A percentile compares a stretch with the other conserved stretches of the same genome.
Conservation (phyloP, 1,140 invertebrate genomes). For the Lerema accius region DNA sequence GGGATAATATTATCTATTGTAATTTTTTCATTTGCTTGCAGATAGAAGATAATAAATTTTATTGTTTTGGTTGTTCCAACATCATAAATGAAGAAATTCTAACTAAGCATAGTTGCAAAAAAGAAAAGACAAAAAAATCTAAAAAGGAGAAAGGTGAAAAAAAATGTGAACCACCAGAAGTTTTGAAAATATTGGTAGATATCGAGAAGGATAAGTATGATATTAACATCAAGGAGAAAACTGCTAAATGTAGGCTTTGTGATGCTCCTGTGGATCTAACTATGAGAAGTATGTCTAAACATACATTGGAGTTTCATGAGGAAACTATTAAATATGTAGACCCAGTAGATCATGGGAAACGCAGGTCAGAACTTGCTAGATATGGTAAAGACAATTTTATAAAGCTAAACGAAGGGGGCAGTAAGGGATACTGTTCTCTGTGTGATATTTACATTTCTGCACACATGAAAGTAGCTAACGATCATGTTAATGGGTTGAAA, state of each 20-base stretch:
- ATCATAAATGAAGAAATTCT: constrained; percentile 20
- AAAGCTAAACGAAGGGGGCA: constrained; percentile 50
- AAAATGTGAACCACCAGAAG: not conserved
- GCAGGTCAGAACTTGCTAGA: constrained; percentile 44
- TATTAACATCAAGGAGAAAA: constrained; percentile 36
- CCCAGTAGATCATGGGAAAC: constrained; percentile 50
- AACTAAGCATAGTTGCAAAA: constrained; percentile 32
- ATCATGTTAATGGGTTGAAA: constrained; percentile 48
- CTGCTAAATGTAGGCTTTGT: constrained; percentile 41
- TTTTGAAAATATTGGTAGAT: constrained; percentile 21
- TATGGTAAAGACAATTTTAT: constrained; percentile 57
- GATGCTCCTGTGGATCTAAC: constrained; percentile 13
- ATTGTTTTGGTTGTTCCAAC: constrained; percentile 54
- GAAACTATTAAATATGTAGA: constrained; percentile 7
- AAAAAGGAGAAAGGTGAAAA: constrained; percentile 9
- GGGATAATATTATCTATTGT: constrained; percentile 9
- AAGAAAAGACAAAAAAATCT: not conserved
- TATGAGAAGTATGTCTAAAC: constrained; percentile 15
- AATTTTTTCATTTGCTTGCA: constrained; percentile 35
- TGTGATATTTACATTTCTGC: constrained; percentile 50
- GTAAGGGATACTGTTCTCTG: constrained; percentile 50
- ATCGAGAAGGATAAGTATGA: constrained; percentile 31
- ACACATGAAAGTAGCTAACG: constrained; percentile 46
- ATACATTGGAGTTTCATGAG: constrained; percentile 17
- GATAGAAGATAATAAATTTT: constrained; percentile 42